Conservation (phyloP, 2,797 vertebrate species). For the Poecilia wingei region DNA sequence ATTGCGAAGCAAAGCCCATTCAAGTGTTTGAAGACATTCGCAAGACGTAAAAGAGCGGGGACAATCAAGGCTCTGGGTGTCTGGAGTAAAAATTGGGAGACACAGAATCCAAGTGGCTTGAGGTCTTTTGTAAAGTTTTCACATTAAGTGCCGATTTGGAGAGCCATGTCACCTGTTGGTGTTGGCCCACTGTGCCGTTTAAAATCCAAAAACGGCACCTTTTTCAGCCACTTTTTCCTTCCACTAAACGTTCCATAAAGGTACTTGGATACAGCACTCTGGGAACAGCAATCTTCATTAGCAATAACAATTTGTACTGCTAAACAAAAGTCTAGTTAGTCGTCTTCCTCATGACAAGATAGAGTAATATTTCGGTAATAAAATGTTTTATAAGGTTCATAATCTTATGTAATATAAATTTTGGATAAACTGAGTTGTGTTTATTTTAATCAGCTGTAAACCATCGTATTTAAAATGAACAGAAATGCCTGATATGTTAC, state of each 20-base stretch:
- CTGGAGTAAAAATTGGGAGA: not conserved
- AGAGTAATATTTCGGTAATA: not conserved
- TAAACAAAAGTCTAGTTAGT: not conserved
- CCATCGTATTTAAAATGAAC: not conserved
- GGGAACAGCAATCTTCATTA: not conserved
- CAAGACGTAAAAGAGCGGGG: not conserved
- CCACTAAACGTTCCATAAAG: not conserved
- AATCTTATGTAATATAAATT: not conserved
- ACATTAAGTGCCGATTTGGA: not conserved
- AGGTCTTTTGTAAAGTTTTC: not conserved
- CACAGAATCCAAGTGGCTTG: not conserved
- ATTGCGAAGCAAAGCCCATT: not conserved
- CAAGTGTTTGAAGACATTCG: not conserved
- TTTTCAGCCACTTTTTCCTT: not conserved
- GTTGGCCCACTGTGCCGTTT: not conserved
- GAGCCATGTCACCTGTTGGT: not conserved
- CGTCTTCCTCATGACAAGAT: not conserved
- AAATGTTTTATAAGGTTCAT: not conserved
- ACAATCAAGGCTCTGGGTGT: not conserved
- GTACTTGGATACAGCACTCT: not conserved
- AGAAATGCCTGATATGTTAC: not conserved
- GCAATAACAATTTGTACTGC: not conserved
- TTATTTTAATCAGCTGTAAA: not conserved
- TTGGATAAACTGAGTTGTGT: not conserved
- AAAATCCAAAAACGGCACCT: not conserved